These are phyloP conservation scores for Loris lydekkerianus DNA, from an alignment of 2,797 vertebrate species.

Conservation along the genomic window DNA sequence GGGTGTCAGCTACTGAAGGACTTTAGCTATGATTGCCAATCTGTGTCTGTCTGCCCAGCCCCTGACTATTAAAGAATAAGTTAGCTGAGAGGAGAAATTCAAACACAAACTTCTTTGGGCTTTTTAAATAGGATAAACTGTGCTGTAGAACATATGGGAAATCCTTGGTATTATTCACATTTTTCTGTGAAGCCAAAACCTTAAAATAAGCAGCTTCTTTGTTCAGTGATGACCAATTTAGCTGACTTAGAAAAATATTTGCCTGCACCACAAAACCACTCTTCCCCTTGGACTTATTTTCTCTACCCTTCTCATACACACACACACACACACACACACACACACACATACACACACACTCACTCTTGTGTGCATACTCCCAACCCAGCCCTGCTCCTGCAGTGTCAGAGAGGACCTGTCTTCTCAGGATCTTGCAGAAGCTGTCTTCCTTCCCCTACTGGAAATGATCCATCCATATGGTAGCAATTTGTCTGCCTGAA, in stretches of 20 bases:
- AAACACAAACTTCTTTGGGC: neutral
- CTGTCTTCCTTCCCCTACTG: neutral
- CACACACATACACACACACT: accelerated
- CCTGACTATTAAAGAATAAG: neutral
- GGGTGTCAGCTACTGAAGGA: neutral
- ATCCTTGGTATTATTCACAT: slow-evolving; percentile 47
- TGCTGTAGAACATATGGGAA: neutral
- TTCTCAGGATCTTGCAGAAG: neutral
- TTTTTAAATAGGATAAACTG: neutral
- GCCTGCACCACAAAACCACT: slow-evolving; percentile 4
- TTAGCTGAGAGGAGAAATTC: slow-evolving; percentile 8
- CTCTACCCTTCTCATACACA: neutral
- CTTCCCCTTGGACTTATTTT: neutral
- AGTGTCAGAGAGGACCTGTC: neutral
- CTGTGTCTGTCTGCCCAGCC: neutral
- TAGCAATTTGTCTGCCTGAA: slow-evolving; percentile 42
- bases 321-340: neutral
- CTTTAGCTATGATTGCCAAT: neutral
- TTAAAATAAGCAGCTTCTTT: slow-evolving; percentile 58
- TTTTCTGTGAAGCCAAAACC: slow-evolving; percentile 62
- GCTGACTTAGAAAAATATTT: slow-evolving; percentile 40
- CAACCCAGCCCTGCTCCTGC: neutral
- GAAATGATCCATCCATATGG: neutral
- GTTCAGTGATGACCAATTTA: slow-evolving; percentile 35
- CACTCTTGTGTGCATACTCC: neutral